These are phyloP conservation scores for Himalopsyche tibetana DNA, from an alignment of 2,888 invertebrate species.

Conservation along the genomic window DNA sequence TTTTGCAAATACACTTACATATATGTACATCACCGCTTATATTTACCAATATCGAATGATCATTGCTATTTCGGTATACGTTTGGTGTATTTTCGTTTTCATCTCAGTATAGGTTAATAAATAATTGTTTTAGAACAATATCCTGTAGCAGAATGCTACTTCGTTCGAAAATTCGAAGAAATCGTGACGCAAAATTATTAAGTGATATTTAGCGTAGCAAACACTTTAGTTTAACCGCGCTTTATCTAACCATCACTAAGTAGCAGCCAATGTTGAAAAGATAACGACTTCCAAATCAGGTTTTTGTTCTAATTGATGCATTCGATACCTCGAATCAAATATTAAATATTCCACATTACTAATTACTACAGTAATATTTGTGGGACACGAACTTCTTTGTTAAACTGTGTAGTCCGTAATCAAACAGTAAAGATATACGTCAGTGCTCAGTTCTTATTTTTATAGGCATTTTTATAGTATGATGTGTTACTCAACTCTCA, in stretches of 20 bases:
- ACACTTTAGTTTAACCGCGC: background rate
- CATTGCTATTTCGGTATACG: background rate
- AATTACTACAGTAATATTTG: too few relatives aligned
- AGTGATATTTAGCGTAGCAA: background rate
- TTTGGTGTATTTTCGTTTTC: background rate
- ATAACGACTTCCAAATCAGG: constrained; percentile 40
- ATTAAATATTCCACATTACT: too few relatives aligned
- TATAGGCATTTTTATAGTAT: too few relatives aligned
- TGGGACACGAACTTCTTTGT: too few relatives aligned
- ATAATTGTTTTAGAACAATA: constrained; percentile 13
- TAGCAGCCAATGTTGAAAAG: constrained; percentile 13
- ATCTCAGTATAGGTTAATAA: background rate
- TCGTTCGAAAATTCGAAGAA: background rate
- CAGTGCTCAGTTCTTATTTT: too few relatives aligned
- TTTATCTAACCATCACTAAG: constrained; percentile 16
- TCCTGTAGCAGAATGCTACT: background rate
- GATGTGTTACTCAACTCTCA: too few relatives aligned
- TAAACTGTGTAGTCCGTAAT: too few relatives aligned
- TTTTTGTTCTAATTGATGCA: constrained; percentile 41
- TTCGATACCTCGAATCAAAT: background rate
- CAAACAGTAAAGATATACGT: too few relatives aligned
- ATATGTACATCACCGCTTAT: background rate
- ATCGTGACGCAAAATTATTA: background rate
- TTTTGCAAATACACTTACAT: too few relatives aligned
- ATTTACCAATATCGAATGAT: background rate